phyloP scores from a whole-genome alignment of 2,797 vertebrate species.

The Betta splendens region DNA sequence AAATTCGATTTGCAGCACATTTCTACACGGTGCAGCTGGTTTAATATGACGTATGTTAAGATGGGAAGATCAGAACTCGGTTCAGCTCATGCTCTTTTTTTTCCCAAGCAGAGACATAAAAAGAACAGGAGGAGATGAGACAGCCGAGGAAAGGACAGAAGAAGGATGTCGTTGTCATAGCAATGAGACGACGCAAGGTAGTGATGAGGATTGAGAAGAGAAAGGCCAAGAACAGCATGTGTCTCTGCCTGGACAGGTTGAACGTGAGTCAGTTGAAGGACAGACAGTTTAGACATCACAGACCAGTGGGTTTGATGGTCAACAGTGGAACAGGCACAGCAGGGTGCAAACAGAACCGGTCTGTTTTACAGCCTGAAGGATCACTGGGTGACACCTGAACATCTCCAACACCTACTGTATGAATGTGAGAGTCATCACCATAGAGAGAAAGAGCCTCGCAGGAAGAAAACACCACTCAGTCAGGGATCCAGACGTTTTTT shows the following conservation, averaged over 20 bases:
- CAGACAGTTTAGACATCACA: background rate
- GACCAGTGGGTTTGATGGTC: background rate
- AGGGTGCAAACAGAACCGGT: too few species aligned
- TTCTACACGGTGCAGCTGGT: background rate
- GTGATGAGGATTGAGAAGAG: background rate
- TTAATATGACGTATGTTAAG: background rate
- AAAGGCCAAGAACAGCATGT: background rate
- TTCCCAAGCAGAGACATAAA: background rate
- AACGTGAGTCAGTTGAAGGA: too few species aligned
- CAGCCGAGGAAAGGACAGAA: background rate
- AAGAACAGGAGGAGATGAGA: background rate
- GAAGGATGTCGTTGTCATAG: too few species aligned
- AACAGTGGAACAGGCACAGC: too few species aligned
- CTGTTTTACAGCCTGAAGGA: too few species aligned
- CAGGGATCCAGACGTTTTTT: conserved; percentile 13
- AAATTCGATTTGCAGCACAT: background rate
- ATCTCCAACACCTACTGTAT: conserved; percentile 11
- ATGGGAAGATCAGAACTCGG: background rate
- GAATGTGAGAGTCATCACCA: conserved; percentile 37
- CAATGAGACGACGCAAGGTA: background rate
- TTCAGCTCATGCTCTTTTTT: background rate
- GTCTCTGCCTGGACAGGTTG: too few species aligned
- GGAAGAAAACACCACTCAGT: conserved; percentile 14
- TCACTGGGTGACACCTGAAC: conserved; percentile 31
- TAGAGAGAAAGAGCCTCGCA: conserved; percentile 1